Percentiles rank a stretch among this genome's conserved stretches.
These are phyloP conservation scores for Troglohyphantes excavatus DNA, from an alignment of 2,888 invertebrate species.

Conservation along the genomic window DNA sequence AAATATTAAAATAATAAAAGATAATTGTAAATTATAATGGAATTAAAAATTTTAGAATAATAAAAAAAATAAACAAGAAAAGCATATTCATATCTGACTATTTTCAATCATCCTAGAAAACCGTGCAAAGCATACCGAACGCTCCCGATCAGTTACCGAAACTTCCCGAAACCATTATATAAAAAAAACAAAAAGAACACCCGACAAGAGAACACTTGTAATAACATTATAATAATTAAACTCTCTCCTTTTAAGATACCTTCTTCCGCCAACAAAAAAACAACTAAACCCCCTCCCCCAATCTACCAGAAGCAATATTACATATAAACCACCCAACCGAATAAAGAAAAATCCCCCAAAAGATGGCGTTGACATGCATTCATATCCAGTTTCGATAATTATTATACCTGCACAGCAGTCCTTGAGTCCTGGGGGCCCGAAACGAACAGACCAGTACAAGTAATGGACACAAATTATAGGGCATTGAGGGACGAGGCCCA, in stretches of 20 bases:
- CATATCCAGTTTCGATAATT: conserved; percentile 77
- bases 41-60: no score
- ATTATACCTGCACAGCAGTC: conserved; percentile 75
- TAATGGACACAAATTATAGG: conserved; percentile 77
- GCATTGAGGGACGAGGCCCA: conserved; percentile 61
- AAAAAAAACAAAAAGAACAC: neutral
- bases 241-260: neutral
- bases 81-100: no score
- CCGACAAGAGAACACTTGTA: conserved; percentile 24
- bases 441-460: conserved; percentile 69
- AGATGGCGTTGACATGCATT: conserved; percentile 78
- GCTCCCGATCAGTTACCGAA: no score
- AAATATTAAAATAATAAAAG: no score
- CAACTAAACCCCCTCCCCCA: no score
- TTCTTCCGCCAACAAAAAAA: conserved; percentile 35
- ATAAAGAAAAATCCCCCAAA: conserved; percentile 49
- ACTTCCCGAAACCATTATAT: neutral
- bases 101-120: no score
- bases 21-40: no score
- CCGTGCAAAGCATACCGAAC: no score
- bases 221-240: conserved; percentile 51
- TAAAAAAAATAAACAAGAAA: no score
- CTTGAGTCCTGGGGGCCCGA: conserved; percentile 44
- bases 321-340: neutral
- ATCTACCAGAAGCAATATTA: neutral